Evolutionary conservation across 2,113 vertebrate genomes (phyloP).

Genomic region (Pseudolaguvia tuberculata): DNA sequence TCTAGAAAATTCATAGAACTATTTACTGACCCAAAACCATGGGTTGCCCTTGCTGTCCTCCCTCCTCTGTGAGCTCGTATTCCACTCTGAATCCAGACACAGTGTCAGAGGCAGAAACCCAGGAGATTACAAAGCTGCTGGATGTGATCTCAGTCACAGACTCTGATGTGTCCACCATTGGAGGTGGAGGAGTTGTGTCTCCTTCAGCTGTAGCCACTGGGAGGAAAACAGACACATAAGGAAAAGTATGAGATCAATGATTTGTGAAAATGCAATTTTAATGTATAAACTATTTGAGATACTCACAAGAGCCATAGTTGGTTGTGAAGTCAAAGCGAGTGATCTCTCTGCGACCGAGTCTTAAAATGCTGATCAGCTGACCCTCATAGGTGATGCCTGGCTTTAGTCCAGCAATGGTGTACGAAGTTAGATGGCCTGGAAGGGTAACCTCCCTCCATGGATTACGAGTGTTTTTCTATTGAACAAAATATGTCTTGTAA

Average conservation of each 20-base stretch:
- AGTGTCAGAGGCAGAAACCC: conserved; percentile 93
- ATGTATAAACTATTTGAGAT: background rate
- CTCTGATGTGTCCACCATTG: conserved; percentile 79
- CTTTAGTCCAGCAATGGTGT: conserved; percentile 88
- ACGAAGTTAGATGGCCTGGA: conserved; percentile 88
- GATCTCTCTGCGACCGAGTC: conserved; percentile 77
- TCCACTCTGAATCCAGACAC: conserved; percentile 93
- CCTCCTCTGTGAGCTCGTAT: conserved; percentile 89
- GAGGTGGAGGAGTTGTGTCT: conserved; percentile 76
- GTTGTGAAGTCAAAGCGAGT: conserved; percentile 94
- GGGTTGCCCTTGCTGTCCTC: conserved; percentile 73
- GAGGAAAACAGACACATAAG: background rate
- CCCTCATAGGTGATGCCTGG: conserved; percentile 90
- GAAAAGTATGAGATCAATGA: background rate
- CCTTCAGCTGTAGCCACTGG: conserved; percentile 75
- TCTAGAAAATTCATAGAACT: background rate
- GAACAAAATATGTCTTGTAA: background rate
- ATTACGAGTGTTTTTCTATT: conserved; percentile 77
- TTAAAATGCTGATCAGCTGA: conserved; percentile 88
- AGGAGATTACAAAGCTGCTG: conserved; percentile 95
- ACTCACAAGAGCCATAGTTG: conserved; percentile 77
- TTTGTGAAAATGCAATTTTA: background rate
- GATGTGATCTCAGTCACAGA: conserved; percentile 96
- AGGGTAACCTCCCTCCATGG: conserved; percentile 84
- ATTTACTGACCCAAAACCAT: conserved; percentile 72